Base-by-base conservation (phyloP, 2,888 invertebrate species). In the Leucozona laternaria region DNA sequence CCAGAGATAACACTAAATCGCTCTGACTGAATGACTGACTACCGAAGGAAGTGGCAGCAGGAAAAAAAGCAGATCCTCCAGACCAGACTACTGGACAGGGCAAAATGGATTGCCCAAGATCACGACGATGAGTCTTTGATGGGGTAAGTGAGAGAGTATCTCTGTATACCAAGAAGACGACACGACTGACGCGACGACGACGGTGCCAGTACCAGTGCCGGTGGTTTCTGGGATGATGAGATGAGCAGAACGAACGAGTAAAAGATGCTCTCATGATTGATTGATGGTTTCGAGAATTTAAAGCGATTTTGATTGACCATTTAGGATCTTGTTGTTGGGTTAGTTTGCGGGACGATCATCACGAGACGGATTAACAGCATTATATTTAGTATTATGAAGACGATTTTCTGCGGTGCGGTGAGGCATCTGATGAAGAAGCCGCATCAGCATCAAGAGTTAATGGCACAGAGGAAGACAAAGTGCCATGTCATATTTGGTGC, bases 241-340 rank as follows among this genome's bases (percentile, higher is more conserved):
- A 70, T 55, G 70, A 45, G 40, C 58, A 43, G 48, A 37, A 58
- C 48, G 73, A 70, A 84, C 70, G 60, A 22, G 72, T n/a, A n/a
- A n/a, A 50, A 68, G 68, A 68, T 75, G 73, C 58, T 70, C 78
- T 81, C 86, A 86, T 86, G 81, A 86, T 86, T 86, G 86, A 86
- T 86, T 86, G 86, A 86, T 86, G 81, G 86, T 79, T 82, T 82
- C 66, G 71, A 86, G 82, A 82, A 86, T 79, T 86, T 82, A 86
- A 82, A 86, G 79, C 81, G 81, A 86, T 86, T 86, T 86, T 78
- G 82, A 86, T 86, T 86, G 81, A 86, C 86, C 86, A 86, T 86
- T 86, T 86, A 86, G 78, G 81, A 79, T 71, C 60, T 68, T 64
- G 71, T 64, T 82, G 57, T 71, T 71, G 53, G 43, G 28, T 55